phyloP scores from a whole-genome alignment of 2,113 vertebrate genomes.

The Vidua macroura region DNA sequence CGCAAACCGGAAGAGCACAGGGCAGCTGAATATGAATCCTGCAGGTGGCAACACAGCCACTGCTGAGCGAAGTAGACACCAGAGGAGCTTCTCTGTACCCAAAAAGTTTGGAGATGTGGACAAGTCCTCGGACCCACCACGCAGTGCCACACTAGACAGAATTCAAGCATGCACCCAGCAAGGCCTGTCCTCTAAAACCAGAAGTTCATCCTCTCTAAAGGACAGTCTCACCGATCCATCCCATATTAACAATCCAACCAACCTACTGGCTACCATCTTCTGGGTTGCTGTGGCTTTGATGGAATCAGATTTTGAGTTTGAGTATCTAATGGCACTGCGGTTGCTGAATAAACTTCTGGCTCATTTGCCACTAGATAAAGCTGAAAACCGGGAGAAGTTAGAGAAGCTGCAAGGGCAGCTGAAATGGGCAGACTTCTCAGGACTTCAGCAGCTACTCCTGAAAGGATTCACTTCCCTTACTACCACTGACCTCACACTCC shows the following conservation, averaged over 20 bases:
- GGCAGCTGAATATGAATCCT: slow-evolving; percentile 89
- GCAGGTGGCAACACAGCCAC: slow-evolving; percentile 75
- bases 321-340: slow-evolving; percentile 94
- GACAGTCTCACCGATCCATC: slow-evolving; percentile 89
- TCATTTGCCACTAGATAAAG: slow-evolving; percentile 91
- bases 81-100: slow-evolving; percentile 96
- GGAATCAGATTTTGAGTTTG: slow-evolving; percentile 99
- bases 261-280: slow-evolving; percentile 93
- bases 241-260: slow-evolving; percentile 90
- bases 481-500: slow-evolving; percentile 92
- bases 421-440: slow-evolving; percentile 95
- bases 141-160: slow-evolving; percentile 94
- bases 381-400: slow-evolving; percentile 92
- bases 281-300: slow-evolving; percentile 97
- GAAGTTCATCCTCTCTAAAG: slow-evolving; percentile 88
- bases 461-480: slow-evolving; percentile 97
- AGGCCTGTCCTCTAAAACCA: slow-evolving; percentile 79
- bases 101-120: slow-evolving; percentile 96
- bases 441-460: slow-evolving; percentile 92
- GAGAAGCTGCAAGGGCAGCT: slow-evolving; percentile 96
- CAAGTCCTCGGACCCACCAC: slow-evolving; percentile 86
- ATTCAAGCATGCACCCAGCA: slow-evolving; percentile 95
- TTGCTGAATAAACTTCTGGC: slow-evolving; percentile 91
- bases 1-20: slow-evolving; percentile 93
- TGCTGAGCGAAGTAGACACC: slow-evolving; percentile 87